These are phyloP conservation scores for Tursiops truncatus DNA, from an alignment of 2,113 vertebrate species.

Conservation along the genomic window DNA sequence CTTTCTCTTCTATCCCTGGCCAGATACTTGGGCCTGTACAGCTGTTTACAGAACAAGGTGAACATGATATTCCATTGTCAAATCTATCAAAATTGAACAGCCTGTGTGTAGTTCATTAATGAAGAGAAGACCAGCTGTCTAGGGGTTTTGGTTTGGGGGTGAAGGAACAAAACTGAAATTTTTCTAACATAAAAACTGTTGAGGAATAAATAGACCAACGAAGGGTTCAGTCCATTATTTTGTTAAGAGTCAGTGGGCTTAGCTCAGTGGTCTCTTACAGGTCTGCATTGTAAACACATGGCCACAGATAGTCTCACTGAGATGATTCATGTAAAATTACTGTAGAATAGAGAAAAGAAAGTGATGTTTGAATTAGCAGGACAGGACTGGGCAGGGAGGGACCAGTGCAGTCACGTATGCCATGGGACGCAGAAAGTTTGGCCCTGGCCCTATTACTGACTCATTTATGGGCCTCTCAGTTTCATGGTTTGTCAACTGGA, in stretches of 20 bases:
- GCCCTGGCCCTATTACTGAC: background rate
- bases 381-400: background rate
- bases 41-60: background rate
- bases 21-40: background rate
- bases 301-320: background rate
- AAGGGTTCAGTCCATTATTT: background rate
- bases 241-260: background rate
- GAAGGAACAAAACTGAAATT: background rate
- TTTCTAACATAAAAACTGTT: background rate
- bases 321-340: background rate
- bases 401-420: background rate
- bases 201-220: background rate
- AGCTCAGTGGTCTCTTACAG: background rate
- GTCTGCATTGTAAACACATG: background rate
- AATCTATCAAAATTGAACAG: background rate
- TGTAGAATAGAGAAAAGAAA: background rate
- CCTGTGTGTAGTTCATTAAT: background rate
- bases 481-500: background rate
- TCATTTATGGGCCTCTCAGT: background rate
- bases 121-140: background rate
- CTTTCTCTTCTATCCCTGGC: background rate
- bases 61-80: background rate
- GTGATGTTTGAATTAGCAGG: background rate
- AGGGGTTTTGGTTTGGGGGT: background rate
- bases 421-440: background rate